Evolutionary conservation across 2,113 vertebrate genomes (phyloP), one percentile per base, ranked within the genome.

Genomic region (Leptobrachium leishanense): DNA sequence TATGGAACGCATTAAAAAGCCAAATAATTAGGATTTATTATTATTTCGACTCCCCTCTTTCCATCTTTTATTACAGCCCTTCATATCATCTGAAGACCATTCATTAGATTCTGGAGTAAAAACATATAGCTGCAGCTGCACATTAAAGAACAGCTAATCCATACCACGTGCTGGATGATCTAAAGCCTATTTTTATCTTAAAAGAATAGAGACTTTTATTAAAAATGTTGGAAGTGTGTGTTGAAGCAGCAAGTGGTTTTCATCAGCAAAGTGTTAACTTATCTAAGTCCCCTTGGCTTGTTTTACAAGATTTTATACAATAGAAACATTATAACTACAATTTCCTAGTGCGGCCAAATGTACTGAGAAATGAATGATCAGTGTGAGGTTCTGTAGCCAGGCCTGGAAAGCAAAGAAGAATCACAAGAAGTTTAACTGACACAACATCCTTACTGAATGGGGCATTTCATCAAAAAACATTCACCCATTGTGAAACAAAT

Each of bases 81-180:
- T 50, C 46, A 31, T 31, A 31, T 31, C 20, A 31, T 31, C 8
- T 50, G 46, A 50, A 4, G 4, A 50, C 46, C 1, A 50, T 50
- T 5, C 46, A 50, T 5, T 4, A 50, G 46, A 50, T 5, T 8
- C 8, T 50, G 46, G 46, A 8, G 4, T 50, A 50, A 64, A 15
- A 64, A 64, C 15, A 15, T 40, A 40, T 66, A 66, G 6, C 31
- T 41, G 20, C 20, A 40, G 20, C 46, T 55, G 59, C 41, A 31
- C 44, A 72, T 72, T 43, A 66, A 31, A 72, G 69, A 15, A 79
- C 69, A 66, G 20, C 77, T 72, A 79, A 72, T 79, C 59, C 46
- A 55, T 46, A 69, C 70, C 68, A 72, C 12, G n/a, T 64, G n/a
- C 40, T 53, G 20, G 11, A 39, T 67, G 59, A 64, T 54, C 42